Percentiles rank a stretch among this genome's conserved stretches.
phyloP scores from a whole-genome alignment of 2,888 invertebrate genomes.

The Teleiodes luculella region DNA sequence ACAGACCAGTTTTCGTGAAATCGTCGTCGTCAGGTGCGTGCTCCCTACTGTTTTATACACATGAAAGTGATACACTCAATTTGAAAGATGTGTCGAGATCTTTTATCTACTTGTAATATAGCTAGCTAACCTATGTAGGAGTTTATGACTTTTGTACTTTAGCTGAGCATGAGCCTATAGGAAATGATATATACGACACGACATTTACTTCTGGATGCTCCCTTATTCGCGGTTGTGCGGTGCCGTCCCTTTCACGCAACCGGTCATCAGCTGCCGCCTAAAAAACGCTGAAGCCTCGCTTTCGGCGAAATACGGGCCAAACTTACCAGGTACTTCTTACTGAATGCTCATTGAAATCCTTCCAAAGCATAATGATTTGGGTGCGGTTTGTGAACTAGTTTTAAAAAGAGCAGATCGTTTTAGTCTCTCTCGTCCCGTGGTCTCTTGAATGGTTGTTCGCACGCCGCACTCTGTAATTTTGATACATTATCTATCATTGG shows the following conservation, averaged over 20 bases:
- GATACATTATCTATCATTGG: slow-evolving; percentile 56
- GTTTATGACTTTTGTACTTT: too few relatives aligned
- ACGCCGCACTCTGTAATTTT: slow-evolving; percentile 51
- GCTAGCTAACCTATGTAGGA: too few relatives aligned
- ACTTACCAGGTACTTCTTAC: slow-evolving; percentile 51
- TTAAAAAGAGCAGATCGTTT: neutral
- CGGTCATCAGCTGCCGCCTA: slow-evolving; percentile 66
- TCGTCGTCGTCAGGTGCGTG: too few relatives aligned
- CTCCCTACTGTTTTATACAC: too few relatives aligned
- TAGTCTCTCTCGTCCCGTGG: slow-evolving; percentile 1
- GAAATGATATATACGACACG: too few relatives aligned
- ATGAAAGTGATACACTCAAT: too few relatives aligned
- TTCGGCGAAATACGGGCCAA: slow-evolving; percentile 65
- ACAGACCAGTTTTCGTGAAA: too few relatives aligned
- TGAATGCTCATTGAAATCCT: slow-evolving; percentile 16
- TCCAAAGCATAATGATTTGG: slow-evolving; percentile 1
- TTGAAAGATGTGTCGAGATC: too few relatives aligned
- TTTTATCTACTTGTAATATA: too few relatives aligned
- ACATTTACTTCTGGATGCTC: too few relatives aligned
- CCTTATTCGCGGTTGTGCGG: too few relatives aligned
- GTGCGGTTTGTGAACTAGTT: slow-evolving; percentile 20
- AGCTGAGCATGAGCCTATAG: too few relatives aligned
- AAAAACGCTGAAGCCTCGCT: slow-evolving; percentile 59
- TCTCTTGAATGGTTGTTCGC: slow-evolving; percentile 33
- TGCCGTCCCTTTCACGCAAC: slow-evolving; percentile 62